A percentile compares a stretch with the other conserved stretches of the same genome.
Evolutionary conservation across 2,113 vertebrate species (phyloP).

Genomic region (Heteronetta atricapilla): DNA sequence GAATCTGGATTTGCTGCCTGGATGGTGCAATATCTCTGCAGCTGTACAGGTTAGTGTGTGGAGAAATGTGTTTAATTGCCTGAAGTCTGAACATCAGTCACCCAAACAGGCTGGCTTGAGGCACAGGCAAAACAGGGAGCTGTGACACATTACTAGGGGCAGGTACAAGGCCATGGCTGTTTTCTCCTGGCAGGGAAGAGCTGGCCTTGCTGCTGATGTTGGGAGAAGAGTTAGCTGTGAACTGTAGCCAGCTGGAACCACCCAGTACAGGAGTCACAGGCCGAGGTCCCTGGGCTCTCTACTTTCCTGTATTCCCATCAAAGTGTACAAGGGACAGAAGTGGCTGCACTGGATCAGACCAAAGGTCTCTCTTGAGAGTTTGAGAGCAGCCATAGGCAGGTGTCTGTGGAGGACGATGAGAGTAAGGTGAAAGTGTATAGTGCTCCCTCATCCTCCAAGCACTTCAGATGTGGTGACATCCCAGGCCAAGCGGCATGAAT

Average conservation of each 20-base stretch:
- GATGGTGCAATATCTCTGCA: neutral
- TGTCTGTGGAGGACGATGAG: neutral
- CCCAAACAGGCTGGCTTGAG: neutral
- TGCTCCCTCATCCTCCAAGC: neutral
- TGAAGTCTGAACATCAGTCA: neutral
- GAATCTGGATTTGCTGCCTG: neutral
- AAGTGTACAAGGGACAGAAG: neutral
- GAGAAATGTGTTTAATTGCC: neutral
- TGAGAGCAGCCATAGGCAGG: neutral
- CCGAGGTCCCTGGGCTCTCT: neutral
- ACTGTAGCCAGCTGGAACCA: neutral
- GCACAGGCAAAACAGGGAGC: neutral
- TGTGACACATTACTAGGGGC: neutral
- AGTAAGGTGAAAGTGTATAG: neutral
- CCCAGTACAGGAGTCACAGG: neutral
- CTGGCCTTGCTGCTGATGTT: neutral
- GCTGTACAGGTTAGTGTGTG: too few species aligned
- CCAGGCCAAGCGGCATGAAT: neutral
- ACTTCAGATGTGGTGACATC: neutral
- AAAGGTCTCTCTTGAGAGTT: neutral
- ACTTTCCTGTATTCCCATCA: neutral
- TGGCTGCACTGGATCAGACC: fast-evolving
- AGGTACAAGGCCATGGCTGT: neutral
- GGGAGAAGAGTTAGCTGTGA: neutral
- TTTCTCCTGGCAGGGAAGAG: neutral